Evolutionary conservation across 2,888 invertebrate genomes (phyloP).

Genomic region (Plebejus argus): DNA sequence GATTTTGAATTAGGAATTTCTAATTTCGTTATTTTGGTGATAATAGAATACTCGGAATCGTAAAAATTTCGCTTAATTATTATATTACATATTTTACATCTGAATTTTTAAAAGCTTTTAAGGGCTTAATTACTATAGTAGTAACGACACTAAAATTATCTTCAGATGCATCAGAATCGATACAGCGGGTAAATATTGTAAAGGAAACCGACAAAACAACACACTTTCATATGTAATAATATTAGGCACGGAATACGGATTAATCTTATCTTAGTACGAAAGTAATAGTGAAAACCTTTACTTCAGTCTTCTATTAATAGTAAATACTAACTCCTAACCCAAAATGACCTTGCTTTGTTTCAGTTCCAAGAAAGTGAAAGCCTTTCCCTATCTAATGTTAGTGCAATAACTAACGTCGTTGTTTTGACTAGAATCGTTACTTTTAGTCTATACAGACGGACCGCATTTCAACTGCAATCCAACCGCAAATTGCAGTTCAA

Average conservation of each 20-base stretch:
- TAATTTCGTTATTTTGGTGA: slow-evolving; percentile 24
- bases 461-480: too few species aligned
- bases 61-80: not conserved
- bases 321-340: not conserved
- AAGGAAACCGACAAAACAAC: too few species aligned
- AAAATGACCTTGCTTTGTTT: not conserved
- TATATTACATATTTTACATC: not conserved
- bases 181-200: too few species aligned
- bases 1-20: slow-evolving; percentile 48
- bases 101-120: not conserved
- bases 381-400: not conserved
- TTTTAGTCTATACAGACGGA: too few species aligned
- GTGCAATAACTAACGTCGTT: not conserved
- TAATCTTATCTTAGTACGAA: too few species aligned
- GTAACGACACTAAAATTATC: too few species aligned
- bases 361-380: not conserved
- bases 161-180: too few species aligned
- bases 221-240: too few species aligned
- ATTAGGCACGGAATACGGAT: too few species aligned
- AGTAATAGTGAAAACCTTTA: too few species aligned
- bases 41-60: not conserved
- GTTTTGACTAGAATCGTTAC: not conserved
- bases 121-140: too few species aligned
- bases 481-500: too few species aligned
- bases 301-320: not conserved